phyloP scores from a whole-genome alignment of 30 jellyfish, hydroid and myxozoan species.

The Turritopsis rubra region DNA sequence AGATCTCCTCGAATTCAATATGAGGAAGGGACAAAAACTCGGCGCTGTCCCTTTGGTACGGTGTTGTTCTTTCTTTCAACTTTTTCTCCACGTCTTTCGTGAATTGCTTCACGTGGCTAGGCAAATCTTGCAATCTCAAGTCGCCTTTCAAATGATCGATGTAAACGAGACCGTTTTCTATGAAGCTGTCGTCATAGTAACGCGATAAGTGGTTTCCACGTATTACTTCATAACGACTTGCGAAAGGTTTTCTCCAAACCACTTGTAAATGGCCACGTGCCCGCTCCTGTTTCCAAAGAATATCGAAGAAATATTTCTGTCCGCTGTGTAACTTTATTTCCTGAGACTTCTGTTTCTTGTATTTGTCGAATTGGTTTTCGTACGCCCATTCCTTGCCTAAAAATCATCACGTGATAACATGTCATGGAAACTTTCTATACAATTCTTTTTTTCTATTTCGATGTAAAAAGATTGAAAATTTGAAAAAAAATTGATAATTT shows the following conservation, averaged over 20 bases:
- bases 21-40: slow-evolving; percentile 57
- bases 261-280: slow-evolving; percentile 75
- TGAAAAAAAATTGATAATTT: too few relatives aligned
- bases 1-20: slow-evolving; percentile 23
- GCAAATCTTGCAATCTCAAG: slow-evolving; percentile 39
- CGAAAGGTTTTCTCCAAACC: slow-evolving; percentile 53
- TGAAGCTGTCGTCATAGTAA: slow-evolving; percentile 38
- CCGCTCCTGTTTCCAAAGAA: slow-evolving; percentile 64
- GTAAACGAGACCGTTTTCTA: slow-evolving; percentile 60
- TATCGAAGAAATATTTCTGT: slow-evolving; percentile 44
- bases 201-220: slow-evolving; percentile 26
- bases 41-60: slow-evolving; percentile 66
- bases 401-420: background rate
- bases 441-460: too few relatives aligned
- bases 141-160: slow-evolving; percentile 45
- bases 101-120: slow-evolving; percentile 50
- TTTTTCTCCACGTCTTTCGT: slow-evolving; percentile 14
- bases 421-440: background rate
- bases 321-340: slow-evolving; percentile 31
- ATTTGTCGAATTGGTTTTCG: slow-evolving; percentile 52
- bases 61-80: slow-evolving; percentile 41
- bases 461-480: too few relatives aligned
- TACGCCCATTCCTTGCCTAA: slow-evolving; percentile 53
- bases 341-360: slow-evolving; percentile 33
- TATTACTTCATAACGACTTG: slow-evolving; percentile 15